phyloP scores from a whole-genome alignment of 2,797 vertebrate genomes.

The Gadopsis bispinosus region DNA sequence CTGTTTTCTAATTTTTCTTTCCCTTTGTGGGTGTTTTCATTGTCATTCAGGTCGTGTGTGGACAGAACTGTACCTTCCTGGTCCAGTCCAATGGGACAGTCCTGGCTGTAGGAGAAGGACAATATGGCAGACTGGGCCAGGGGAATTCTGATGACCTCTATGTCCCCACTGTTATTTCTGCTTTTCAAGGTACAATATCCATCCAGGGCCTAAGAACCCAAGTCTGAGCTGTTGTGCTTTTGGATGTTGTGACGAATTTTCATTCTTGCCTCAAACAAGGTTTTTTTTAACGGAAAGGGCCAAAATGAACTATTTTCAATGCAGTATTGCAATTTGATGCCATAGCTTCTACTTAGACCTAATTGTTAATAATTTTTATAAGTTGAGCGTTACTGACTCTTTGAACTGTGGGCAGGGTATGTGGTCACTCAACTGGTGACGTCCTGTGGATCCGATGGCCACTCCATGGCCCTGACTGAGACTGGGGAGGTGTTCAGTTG shows the following conservation, averaged over 20 bases:
- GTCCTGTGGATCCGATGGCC: conserved; percentile 88
- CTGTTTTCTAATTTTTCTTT: conserved; percentile 17
- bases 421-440: conserved; percentile 88
- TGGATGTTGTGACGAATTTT: background rate
- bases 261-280: background rate
- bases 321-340: background rate
- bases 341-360: background rate
- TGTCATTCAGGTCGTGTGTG: conserved; percentile 84
- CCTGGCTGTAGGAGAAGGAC: conserved; percentile 87
- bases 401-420: conserved; percentile 77
- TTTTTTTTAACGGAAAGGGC: background rate
- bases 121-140: conserved; percentile 87
- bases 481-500: conserved; percentile 90
- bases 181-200: conserved; percentile 83
- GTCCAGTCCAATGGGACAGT: conserved; percentile 87
- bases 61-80: conserved; percentile 89
- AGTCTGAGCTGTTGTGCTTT: background rate
- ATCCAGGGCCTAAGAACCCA: background rate
- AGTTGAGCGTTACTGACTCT: conserved; percentile 6
- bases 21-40: conserved; percentile 36
- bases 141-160: conserved; percentile 89
- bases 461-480: conserved; percentile 88
- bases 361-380: background rate
- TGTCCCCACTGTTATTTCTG: conserved; percentile 85
- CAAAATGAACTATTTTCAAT: background rate